Evolutionary conservation across 2,888 invertebrate species (phyloP).

Genomic region (Phasia obesa): DNA sequence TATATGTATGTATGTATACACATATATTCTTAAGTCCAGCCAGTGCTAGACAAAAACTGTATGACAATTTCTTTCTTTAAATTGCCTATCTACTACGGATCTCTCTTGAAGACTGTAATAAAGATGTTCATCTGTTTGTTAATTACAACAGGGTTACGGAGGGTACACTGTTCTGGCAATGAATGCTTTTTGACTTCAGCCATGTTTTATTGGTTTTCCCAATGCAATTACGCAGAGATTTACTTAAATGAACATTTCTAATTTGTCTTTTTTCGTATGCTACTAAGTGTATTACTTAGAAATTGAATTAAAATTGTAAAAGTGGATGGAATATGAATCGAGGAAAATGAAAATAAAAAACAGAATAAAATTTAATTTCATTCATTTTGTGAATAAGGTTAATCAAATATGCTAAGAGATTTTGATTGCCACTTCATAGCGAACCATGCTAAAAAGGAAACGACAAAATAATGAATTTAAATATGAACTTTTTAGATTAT

Average conservation of each 20-base stretch:
- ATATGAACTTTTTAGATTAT: background rate
- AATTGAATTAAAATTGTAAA: constrained; percentile 59
- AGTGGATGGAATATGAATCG: constrained; percentile 8
- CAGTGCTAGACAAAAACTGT: too few species aligned
- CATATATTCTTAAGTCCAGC: too few species aligned
- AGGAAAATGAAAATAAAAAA: constrained; percentile 5
- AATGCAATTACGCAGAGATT: constrained; percentile 62
- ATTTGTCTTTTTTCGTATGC: constrained; percentile 10
- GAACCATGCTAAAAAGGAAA: background rate
- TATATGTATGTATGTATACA: too few species aligned
- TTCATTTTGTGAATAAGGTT: constrained; percentile 38
- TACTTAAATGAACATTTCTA: constrained; percentile 46
- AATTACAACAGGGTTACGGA: background rate
- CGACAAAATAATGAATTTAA: background rate
- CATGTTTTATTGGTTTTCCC: constrained; percentile 35
- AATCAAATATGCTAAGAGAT: constrained; percentile 51
- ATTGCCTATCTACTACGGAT: too few species aligned
- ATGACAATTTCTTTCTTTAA: too few species aligned
- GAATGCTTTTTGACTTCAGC: constrained; percentile 26
- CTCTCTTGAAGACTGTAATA: too few species aligned
- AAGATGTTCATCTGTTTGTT: background rate
- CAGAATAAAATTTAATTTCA: constrained; percentile 35
- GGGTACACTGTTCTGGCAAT: constrained; percentile 36
- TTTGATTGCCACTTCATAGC: constrained; percentile 1
- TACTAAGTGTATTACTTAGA: constrained; percentile 46